Base-by-base conservation (phyloP, 1,140 invertebrate genomes). In the Antheraea pernyi region DNA sequence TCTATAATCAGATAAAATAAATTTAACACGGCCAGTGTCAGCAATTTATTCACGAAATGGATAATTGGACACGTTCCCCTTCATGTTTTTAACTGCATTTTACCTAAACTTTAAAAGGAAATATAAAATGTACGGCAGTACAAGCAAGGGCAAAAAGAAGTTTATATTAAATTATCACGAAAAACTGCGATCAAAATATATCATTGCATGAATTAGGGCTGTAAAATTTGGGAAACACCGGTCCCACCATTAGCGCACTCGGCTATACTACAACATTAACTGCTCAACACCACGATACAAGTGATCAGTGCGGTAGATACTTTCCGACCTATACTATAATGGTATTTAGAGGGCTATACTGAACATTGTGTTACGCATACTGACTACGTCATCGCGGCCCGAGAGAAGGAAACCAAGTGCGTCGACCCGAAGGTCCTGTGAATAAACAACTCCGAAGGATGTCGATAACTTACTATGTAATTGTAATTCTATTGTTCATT, bases 381-480 rank as follows among this genome's bases (percentile, higher is more conserved):
- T 53, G 10, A 19, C 61, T 63, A 37, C 61, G 61, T 63, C 61
- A 63, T 63, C 61, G 61, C 61, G 30, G 16, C 13, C 61, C 61
- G 61, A 63, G 61, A 63, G 61, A 53, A 53, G 46, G 46, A 53
- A 53, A 53, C 46, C 46, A 53, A 53, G 46, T 53, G 13, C 46
- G 16, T 53, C 46, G 46, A 53, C 46, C 46, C 46, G 9, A 53
- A 53, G 46, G 10, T 53, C 46, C 46, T 53, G 46, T 13, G 46
- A 16, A 11, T 53, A 53, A 53, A 53, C 46, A 53, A 53, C 46
- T 53, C 11, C 46, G 16, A 53, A 53, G 46, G 46, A 53, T 53
- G 16, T 53, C 46, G 46, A 53, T 53, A 53, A 53, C 46, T 16
- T 53, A 53, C 16, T 53, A 2, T 53, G 46, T 53, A 53, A 53